phyloP scores from a whole-genome alignment of 2,113 vertebrate genomes.

The Merops nubicus region DNA sequence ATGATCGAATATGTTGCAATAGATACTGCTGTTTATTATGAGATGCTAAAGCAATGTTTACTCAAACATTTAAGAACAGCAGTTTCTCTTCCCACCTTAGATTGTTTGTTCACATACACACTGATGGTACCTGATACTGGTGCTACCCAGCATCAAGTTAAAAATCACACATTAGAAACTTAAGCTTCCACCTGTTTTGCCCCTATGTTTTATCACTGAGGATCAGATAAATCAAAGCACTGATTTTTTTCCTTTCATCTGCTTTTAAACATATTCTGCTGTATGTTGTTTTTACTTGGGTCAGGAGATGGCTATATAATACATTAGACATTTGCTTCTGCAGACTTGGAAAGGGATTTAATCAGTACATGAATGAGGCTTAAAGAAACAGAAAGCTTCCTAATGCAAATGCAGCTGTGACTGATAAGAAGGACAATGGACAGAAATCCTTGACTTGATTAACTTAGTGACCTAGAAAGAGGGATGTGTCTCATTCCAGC shows the following conservation, averaged over 20 bases:
- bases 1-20: not conserved
- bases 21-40: not conserved
- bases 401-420: conserved; percentile 67
- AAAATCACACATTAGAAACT: not conserved
- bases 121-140: not conserved
- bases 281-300: not conserved
- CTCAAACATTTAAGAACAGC: not conserved
- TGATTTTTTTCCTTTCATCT: not conserved
- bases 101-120: not conserved
- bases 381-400: conserved; percentile 59
- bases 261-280: conserved; percentile 13
- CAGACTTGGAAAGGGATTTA: conserved; percentile 55
- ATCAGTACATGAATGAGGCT: conserved; percentile 48
- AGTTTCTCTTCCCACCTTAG: not conserved
- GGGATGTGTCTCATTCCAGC: conserved; percentile 62
- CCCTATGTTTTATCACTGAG: not conserved
- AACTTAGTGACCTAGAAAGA: conserved; percentile 74
- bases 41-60: not conserved
- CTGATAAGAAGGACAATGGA: conserved; percentile 68
- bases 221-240: conserved; percentile 13
- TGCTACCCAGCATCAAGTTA: not conserved
- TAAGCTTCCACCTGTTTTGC: not conserved
- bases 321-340: conserved; percentile 51
- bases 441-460: conserved; percentile 73
- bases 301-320: conserved; percentile 41